Conservation (phyloP, 2,113 vertebrate genomes). For the Prolemur simus region DNA sequence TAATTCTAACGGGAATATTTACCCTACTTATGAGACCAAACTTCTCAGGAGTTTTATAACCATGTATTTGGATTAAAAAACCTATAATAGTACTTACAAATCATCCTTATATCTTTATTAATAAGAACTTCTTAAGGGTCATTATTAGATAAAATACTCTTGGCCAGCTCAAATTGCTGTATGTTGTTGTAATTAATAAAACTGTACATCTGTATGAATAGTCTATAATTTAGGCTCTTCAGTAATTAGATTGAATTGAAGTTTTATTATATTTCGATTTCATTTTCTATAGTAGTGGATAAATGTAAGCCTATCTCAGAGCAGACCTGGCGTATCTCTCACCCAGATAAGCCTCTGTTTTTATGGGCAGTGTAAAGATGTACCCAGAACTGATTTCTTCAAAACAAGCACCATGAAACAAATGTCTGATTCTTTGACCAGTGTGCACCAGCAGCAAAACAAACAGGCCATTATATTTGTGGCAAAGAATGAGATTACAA, state of each 20-base stretch:
- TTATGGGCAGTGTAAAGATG: constrained; percentile 73
- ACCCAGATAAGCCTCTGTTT: constrained; percentile 57
- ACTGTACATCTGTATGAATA: constrained; percentile 53
- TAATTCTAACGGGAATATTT: constrained; percentile 63
- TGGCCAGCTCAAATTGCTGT: constrained; percentile 31
- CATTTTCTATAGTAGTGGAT: background rate
- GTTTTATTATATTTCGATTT: constrained; percentile 51
- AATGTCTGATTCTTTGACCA: constrained; percentile 70
- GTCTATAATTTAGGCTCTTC: constrained; percentile 51
- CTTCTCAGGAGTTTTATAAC: constrained; percentile 60
- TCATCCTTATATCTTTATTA: constrained; percentile 68
- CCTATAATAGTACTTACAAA: constrained; percentile 59
- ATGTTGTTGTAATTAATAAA: constrained; percentile 66
- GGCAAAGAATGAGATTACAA: constrained; percentile 71
- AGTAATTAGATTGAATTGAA: constrained; percentile 54
- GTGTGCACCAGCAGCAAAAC: constrained; percentile 55
- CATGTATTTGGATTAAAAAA: constrained; percentile 67
- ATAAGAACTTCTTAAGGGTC: constrained; percentile 64
- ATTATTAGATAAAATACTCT: constrained; percentile 65
- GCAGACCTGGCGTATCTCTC: background rate
- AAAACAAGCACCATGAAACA: constrained; percentile 74
- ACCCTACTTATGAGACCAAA: constrained; percentile 59
- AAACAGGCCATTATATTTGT: constrained; percentile 74
- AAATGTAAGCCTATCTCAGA: background rate
- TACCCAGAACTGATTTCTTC: constrained; percentile 78